phyloP scores from a whole-genome alignment of 2,888 invertebrate genomes.

The Mallateleia sp. region DNA sequence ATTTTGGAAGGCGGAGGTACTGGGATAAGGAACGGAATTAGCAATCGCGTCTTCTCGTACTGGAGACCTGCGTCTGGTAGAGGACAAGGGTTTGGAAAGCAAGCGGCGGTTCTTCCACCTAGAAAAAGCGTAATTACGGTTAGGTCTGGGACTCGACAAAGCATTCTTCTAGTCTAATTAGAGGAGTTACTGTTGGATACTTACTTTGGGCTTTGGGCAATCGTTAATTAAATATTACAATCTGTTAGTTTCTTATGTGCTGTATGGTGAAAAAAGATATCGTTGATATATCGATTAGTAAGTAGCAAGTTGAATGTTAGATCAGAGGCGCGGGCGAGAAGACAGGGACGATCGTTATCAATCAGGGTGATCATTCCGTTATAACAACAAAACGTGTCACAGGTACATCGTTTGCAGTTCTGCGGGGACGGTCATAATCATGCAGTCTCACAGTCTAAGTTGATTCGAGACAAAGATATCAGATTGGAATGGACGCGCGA shows the following conservation, averaged over 20 bases:
- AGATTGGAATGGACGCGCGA: slow-evolving; percentile 11
- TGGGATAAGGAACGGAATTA: slow-evolving; percentile 65
- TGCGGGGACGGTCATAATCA: slow-evolving; percentile 33
- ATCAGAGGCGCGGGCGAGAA: slow-evolving; percentile 2
- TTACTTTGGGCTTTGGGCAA: slow-evolving; percentile 41
- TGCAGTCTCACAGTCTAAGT: slow-evolving; percentile 40
- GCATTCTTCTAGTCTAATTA: slow-evolving; percentile 46
- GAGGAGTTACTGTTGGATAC: slow-evolving; percentile 40
- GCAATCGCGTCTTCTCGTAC: background rate
- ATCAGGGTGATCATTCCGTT: slow-evolving; percentile 28
- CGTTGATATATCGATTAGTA: slow-evolving; percentile 14
- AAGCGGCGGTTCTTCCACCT: slow-evolving; percentile 29
- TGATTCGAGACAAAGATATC: background rate
- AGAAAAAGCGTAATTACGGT: slow-evolving; percentile 35
- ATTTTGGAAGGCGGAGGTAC: slow-evolving; percentile 63
- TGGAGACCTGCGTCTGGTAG: background rate
- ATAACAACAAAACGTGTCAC: slow-evolving; percentile 11
- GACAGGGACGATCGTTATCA: slow-evolving; percentile 17
- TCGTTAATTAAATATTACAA: slow-evolving; percentile 6
- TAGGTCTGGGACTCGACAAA: slow-evolving; percentile 17
- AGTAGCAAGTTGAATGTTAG: slow-evolving; percentile 2
- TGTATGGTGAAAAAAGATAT: slow-evolving; percentile 2
- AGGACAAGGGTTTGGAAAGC: background rate
- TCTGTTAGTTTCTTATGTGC: slow-evolving; percentile 29
- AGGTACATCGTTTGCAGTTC: slow-evolving; percentile 8